phyloP scores from a whole-genome alignment of 2,888 invertebrate species.

The Lasioglossum calceatum region DNA sequence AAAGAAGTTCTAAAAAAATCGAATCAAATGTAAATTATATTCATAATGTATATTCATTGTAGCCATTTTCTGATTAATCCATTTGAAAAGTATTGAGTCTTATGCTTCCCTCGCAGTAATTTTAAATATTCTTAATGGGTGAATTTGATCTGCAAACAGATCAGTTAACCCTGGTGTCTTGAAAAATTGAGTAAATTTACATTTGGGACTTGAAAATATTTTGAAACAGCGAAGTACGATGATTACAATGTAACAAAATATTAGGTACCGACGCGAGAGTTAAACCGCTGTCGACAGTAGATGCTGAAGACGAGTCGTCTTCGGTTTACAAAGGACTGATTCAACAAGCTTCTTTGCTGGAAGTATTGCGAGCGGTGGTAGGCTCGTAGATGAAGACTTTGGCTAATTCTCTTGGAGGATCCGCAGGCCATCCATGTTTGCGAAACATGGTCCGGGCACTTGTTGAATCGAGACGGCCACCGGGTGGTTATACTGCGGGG shows the following conservation, averaged over 20 bases:
- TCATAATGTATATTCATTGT: no score
- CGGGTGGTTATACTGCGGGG: conserved; percentile 43
- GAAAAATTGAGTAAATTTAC: no score
- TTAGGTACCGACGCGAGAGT: not conserved
- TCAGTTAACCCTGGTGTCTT: no score
- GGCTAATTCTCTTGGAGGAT: conserved; percentile 13
- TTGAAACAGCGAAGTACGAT: no score
- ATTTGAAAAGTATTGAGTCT: no score
- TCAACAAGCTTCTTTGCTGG: not conserved
- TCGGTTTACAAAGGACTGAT: not conserved
- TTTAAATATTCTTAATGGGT: no score
- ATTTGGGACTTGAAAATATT: not conserved
- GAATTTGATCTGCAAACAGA: no score
- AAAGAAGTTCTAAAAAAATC: no score
- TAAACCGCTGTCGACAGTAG: not conserved
- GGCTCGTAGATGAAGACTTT: conserved; percentile 12
- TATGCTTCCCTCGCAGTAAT: no score
- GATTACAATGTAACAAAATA: not conserved
- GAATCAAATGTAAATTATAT: no score
- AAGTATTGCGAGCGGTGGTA: not conserved
- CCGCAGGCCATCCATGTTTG: conserved; percentile 55
- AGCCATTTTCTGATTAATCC: no score
- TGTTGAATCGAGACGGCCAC: conserved; percentile 76
- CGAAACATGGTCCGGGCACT: conserved; percentile 72
- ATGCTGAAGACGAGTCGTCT: not conserved